These are phyloP conservation scores for Vireo altiloquus DNA, from an alignment of 2,113 vertebrate genomes.

Conservation along the genomic window DNA sequence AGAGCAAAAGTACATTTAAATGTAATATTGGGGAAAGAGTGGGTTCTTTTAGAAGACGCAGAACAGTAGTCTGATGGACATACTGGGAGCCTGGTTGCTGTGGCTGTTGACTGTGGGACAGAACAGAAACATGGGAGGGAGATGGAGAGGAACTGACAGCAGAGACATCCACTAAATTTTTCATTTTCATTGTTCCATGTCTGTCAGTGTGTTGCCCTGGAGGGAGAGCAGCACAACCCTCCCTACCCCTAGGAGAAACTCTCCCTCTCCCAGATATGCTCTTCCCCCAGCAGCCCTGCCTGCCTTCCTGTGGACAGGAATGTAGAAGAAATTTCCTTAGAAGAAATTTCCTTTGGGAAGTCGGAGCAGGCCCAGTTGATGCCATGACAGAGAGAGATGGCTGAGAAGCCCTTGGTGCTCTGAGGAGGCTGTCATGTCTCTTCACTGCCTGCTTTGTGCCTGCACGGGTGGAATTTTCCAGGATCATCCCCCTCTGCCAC, in stretches of 20 bases:
- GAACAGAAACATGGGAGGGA: not conserved
- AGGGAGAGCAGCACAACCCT: not conserved
- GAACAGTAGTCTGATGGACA: not conserved
- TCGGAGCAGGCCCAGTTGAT: not conserved
- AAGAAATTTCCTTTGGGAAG: too few relatives aligned
- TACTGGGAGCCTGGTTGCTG: not conserved
- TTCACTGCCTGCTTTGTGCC: not conserved
- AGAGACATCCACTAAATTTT: not conserved
- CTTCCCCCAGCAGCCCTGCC: not conserved
- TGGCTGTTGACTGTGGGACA: not conserved
- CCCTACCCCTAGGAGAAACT: not conserved
- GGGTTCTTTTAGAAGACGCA: not conserved
- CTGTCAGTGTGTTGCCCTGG: not conserved
- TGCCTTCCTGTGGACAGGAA: not conserved
- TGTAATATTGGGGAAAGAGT: not conserved
- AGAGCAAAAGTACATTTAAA: not conserved
- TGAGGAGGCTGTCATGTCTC: not conserved
- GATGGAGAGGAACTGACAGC: not conserved
- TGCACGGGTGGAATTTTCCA: conserved; percentile 49
- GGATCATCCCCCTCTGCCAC: not conserved
- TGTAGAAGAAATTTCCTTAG: not conserved
- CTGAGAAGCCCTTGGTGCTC: not conserved
- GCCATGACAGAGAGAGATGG: not conserved
- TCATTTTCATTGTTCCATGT: not conserved
- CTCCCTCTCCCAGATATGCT: not conserved